Evolutionary conservation across 2,113 vertebrate genomes (phyloP).

Genomic region (Glaucomys volans): DNA sequence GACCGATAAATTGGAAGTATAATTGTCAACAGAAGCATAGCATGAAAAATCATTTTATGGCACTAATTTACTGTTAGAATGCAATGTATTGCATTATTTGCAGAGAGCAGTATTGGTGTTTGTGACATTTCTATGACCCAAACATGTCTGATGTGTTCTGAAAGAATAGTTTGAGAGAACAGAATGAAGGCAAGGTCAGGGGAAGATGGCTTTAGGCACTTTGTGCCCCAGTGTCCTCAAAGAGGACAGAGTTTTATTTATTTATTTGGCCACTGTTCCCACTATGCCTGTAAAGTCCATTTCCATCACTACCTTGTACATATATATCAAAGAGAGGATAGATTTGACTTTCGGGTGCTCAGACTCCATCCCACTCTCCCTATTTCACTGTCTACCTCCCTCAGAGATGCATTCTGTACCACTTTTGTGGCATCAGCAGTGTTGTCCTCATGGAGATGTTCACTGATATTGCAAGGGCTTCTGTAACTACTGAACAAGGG

Average conservation of each 20-base stretch:
- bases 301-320: not conserved
- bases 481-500: not conserved
- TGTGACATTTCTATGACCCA: not conserved
- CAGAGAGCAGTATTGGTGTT: not conserved
- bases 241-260: not conserved
- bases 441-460: not conserved
- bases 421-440: not conserved
- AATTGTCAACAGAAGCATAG: constrained; percentile 46
- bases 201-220: not conserved
- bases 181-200: constrained; percentile 25
- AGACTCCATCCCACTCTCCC: not conserved
- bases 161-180: not conserved
- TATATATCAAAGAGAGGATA: constrained; percentile 15
- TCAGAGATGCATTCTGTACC: not conserved
- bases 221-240: not conserved
- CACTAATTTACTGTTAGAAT: constrained; percentile 30
- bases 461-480: not conserved
- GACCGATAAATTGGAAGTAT: constrained; percentile 38
- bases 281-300: not conserved
- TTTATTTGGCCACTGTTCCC: constrained; percentile 5
- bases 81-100: constrained; percentile 51
- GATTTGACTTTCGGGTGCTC: constrained; percentile 21
- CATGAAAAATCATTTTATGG: constrained; percentile 28
- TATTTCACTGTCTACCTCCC: not conserved
- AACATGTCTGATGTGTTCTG: not conserved